These are phyloP conservation scores for Apodemia hepburni DNA, from an alignment of 2,888 invertebrate species.

Conservation along the genomic window DNA sequence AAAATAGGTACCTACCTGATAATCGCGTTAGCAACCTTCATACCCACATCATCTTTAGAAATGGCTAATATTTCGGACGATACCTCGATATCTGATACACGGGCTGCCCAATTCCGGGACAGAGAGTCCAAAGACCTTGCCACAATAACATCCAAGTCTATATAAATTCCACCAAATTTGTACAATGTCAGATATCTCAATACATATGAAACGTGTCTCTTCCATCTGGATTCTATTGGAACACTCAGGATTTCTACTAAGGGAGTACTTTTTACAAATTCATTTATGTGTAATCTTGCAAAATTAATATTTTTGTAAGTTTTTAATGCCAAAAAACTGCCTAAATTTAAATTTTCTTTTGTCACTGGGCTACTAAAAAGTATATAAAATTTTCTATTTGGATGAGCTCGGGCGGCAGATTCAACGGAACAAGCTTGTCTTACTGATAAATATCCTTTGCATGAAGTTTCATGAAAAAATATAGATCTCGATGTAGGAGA, in stretches of 20 bases:
- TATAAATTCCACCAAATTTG: slow-evolving; percentile 88
- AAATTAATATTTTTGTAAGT: slow-evolving; percentile 74
- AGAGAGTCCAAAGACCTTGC: slow-evolving; percentile 78
- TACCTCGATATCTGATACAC: slow-evolving; percentile 78
- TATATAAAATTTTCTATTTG: slow-evolving; percentile 75
- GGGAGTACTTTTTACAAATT: slow-evolving; percentile 78
- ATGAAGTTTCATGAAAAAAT: slow-evolving; percentile 85
- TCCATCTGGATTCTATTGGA: slow-evolving; percentile 62
- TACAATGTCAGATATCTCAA: slow-evolving; percentile 84
- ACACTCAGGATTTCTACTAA: slow-evolving; percentile 70
- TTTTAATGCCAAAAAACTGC: slow-evolving; percentile 43
- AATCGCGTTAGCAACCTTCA: slow-evolving; percentile 37
- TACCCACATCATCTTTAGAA: slow-evolving; percentile 42
- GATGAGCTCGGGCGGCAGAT: slow-evolving; percentile 83
- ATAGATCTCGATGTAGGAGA: slow-evolving; percentile 65
- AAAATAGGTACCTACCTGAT: slow-evolving; percentile 33
- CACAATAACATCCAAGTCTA: slow-evolving; percentile 88
- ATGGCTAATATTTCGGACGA: slow-evolving; percentile 86
- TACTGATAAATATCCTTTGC: slow-evolving; percentile 68
- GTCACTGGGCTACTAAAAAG: slow-evolving; percentile 68
- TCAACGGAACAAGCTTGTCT: slow-evolving; percentile 85
- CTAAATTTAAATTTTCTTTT: slow-evolving; percentile 31
- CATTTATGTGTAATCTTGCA: slow-evolving; percentile 66
- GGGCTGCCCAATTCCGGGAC: slow-evolving; percentile 81
- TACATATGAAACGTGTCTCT: slow-evolving; percentile 83